phyloP scores from a whole-genome alignment of 2,797 vertebrate species.

The Stomatorhinus walkeri region DNA sequence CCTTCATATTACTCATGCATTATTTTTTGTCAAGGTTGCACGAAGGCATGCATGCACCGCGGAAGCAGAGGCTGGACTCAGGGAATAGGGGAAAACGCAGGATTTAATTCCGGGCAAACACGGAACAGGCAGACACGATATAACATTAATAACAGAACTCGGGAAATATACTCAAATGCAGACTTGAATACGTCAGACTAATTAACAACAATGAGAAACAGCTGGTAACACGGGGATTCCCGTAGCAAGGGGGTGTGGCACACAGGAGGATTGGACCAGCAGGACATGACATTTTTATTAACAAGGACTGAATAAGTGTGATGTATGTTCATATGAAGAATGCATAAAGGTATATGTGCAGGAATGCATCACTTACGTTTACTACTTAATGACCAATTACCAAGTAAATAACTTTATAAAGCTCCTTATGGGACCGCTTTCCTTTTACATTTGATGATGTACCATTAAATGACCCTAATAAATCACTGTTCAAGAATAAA shows the following conservation, averaged over 20 bases:
- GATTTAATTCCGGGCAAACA: too few relatives aligned
- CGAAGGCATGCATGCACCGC: too few relatives aligned
- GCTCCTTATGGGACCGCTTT: not conserved
- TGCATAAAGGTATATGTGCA: not conserved
- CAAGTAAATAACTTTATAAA: not conserved
- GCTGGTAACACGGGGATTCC: not conserved
- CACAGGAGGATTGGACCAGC: not conserved
- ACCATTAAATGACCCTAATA: not conserved
- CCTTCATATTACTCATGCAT: not conserved
- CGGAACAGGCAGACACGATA: too few relatives aligned
- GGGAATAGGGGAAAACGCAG: too few relatives aligned
- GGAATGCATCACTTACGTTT: not conserved
- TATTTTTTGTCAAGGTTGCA: not conserved
- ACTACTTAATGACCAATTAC: not conserved
- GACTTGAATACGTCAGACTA: not conserved
- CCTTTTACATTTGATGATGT: not conserved
- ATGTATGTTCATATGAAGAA: not conserved
- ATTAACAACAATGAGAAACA: not conserved
- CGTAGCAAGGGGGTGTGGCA: not conserved
- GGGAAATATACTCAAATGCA: not conserved
- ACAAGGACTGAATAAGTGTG: not conserved
- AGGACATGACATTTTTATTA: not conserved
- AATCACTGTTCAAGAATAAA: not conserved
- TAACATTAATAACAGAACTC: too few relatives aligned
- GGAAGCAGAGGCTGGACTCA: too few relatives aligned